Evolutionary conservation across 1,140 invertebrate genomes (phyloP), one percentile per base, ranked within the genome.

Genomic region (Drosophila sp.): DNA sequence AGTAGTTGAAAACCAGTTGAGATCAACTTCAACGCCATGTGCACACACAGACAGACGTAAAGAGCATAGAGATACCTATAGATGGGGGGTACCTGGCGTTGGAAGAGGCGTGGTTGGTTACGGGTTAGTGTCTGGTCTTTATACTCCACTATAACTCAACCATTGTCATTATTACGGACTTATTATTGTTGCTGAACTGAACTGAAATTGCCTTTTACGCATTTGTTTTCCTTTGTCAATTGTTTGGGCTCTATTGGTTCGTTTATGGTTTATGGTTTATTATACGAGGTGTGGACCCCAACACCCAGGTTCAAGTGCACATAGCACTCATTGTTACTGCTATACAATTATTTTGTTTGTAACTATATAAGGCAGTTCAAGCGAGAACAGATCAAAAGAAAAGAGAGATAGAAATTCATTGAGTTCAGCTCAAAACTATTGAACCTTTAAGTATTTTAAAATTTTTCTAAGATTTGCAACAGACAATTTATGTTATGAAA

Each of bases 1-100:
- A 87, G 82, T 87, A 87, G 82, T 87, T 89, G 83, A 87, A 89
- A 87, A 87, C 82, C 82, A 87, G 82, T 87, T 78, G 76, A 82
- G 82, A 87, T 73, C 79, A 87, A 87, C 82, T 87, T 89, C 72
- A 89, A 78, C 74, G 53, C 82, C 82, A 84, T 80, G 74, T 61
- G 78, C 62, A 67, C 58, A 76, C 36, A 45, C 58, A 61, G 13
- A 40, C 32, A 32, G 54, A 9, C 27, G 5, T 21, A 29, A 7
- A 13, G 43, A 7, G 45, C 11, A 27, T 8, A 48, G 45, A 48
- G 18, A 21, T 8, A 21, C 16, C 16, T 43, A 18, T 21, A 3
- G 13, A 21, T 21, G 21, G 16, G 50, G 38, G 2, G 34, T 9
- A 27, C 18, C 14, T 34, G 25, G 29, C 50, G 29, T 41, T 56